These are phyloP conservation scores for Julus scandinavius DNA, from an alignment of 2,888 invertebrate species.

Conservation along the genomic window DNA sequence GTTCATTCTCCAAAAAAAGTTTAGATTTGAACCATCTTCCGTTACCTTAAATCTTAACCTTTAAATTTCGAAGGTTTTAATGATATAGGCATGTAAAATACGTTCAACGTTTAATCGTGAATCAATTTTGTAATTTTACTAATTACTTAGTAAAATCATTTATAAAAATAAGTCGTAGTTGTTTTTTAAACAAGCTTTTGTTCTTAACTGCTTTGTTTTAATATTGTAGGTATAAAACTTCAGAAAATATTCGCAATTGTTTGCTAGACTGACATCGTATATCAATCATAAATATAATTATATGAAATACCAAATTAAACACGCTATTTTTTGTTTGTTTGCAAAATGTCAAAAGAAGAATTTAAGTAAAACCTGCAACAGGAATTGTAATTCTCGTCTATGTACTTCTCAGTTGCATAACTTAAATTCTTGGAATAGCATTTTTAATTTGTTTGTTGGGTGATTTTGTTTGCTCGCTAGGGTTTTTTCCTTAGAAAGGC, in stretches of 20 bases:
- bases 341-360: not conserved
- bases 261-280: not conserved
- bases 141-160: too few species aligned
- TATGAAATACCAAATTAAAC: not conserved
- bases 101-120: too few species aligned
- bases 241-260: not conserved
- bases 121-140: too few species aligned
- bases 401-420: not conserved
- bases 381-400: not conserved
- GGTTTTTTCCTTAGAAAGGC: not conserved
- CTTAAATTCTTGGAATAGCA: not conserved
- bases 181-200: not conserved
- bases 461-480: constrained; percentile 3
- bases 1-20: too few species aligned
- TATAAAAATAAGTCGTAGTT: too few species aligned
- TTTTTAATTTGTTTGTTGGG: constrained; percentile 44
- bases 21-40: too few species aligned
- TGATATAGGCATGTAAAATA: too few species aligned
- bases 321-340: not conserved
- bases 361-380: not conserved
- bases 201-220: not conserved
- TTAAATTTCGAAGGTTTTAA: too few species aligned
- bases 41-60: too few species aligned
- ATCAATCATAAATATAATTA: not conserved
- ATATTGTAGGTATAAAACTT: not conserved